These are phyloP conservation scores for Bradypodion pumilum DNA, from an alignment of 2,797 vertebrate species.

Conservation along the genomic window DNA sequence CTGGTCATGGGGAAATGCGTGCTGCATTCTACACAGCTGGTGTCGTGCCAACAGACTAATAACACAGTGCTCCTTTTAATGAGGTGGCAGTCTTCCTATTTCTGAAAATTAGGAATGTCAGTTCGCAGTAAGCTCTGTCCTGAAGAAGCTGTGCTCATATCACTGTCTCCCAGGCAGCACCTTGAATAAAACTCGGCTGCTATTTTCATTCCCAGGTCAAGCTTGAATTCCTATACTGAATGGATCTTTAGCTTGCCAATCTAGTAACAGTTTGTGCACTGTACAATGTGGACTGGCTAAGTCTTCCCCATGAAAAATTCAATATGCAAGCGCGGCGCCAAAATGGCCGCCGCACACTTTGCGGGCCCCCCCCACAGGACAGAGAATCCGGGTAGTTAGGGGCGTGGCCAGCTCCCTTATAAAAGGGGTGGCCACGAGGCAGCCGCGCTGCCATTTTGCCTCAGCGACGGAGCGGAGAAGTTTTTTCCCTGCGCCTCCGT, in stretches of 20 bases:
- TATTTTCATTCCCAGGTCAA: conserved; percentile 57
- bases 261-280: conserved; percentile 40
- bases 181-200: conserved; percentile 55
- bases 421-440: no score
- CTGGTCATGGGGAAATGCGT: conserved; percentile 57
- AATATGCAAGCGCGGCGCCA: no score
- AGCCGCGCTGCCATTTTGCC: no score
- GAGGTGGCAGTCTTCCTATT: conserved; percentile 72
- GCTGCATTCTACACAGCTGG: conserved; percentile 55
- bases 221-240: conserved; percentile 51
- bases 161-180: conserved; percentile 58
- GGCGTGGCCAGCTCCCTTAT: no score
- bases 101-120: conserved; percentile 73
- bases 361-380: no score
- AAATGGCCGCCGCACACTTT: no score
- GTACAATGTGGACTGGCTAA: conserved; percentile 33
- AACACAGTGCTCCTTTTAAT: conserved; percentile 65
- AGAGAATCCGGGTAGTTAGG: no score
- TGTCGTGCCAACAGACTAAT: conserved; percentile 63
- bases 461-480: no score
- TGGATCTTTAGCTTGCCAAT: conserved; percentile 40
- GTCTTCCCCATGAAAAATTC: conserved; percentile 25
- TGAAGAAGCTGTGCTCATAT: conserved; percentile 52
- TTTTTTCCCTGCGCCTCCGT: no score
- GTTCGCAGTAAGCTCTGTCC: conserved; percentile 70